Evolutionary conservation across 2,797 vertebrate species (phyloP), one percentile per base, ranked within the genome.

Genomic region (Coccyzus lansbergi): DNA sequence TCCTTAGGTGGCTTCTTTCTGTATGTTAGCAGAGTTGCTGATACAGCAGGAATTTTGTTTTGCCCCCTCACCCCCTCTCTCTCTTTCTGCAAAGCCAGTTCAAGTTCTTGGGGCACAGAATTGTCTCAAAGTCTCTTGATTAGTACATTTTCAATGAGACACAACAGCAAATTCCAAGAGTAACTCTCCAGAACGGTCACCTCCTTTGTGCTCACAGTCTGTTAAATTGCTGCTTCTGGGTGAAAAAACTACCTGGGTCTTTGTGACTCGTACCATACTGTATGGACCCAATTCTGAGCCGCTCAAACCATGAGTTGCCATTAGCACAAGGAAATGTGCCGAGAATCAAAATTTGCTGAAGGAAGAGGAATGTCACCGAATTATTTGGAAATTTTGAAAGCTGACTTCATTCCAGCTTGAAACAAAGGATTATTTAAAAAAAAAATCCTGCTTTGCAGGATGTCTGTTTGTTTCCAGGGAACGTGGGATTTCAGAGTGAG

Each of bases 1-100:
- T 93, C 36, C 46, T 82, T 82, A 15, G 53, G 52, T 31, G 8
- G 40, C 60, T 77, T 79, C 52, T 79, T 86, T 79, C 52, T 55
- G 26, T 91, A 80, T 28, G 17, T 83, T 69, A 83, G 52, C 40
- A 29, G 74, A 86, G 52, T 38, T 90, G 91, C 93, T 92, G 87
- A 86, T 81, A 48, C 44, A 93, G 76, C 72, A 81, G 82, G 84
- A 78, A 58, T 63, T 86, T 84, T 83, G 28, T 24, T 65, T 74
- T 83, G 46, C 13, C 34, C 59, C 28, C 53, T 83, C 18, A 28
- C 28, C 21, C 13, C 22, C 18, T 44, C 44, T 63, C 15, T 75
- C 28, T 68, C 46, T 5, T 55, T 76, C 55, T 64, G 77, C 49
- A 84, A 86, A 91, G 63, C 42, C 3, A 7, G 12, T 52, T 93